Percentiles rank a stretch among this genome's conserved stretches.
Evolutionary conservation across 2,797 vertebrate species (phyloP).

Genomic region (Zenarchopterus dispar): DNA sequence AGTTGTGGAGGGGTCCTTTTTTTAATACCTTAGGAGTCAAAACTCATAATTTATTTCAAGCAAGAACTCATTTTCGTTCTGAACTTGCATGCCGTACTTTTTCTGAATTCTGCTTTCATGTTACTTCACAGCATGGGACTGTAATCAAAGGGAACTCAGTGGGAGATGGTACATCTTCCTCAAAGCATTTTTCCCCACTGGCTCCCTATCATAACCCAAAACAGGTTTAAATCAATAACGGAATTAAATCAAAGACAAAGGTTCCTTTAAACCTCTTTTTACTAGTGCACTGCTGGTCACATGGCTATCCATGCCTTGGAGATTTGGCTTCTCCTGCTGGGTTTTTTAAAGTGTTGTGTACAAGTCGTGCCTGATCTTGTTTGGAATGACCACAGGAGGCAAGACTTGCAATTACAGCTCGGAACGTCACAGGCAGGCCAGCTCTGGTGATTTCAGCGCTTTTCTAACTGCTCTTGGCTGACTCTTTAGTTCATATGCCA

Average conservation of each 20-base stretch:
- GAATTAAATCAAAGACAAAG: slow-evolving; percentile 25
- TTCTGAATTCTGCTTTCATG: slow-evolving; percentile 33
- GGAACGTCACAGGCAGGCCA: slow-evolving; percentile 8
- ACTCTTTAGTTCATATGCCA: slow-evolving; percentile 14
- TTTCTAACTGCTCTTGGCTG: slow-evolving; percentile 8
- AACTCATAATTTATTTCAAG: slow-evolving; percentile 5
- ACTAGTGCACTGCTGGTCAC: slow-evolving; percentile 5
- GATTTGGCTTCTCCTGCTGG: slow-evolving; percentile 32
- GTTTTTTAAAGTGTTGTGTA: slow-evolving; percentile 25
- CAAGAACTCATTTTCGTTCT: slow-evolving; percentile 17
- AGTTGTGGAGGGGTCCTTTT: too few relatives aligned
- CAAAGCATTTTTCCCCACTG: slow-evolving; percentile 24
- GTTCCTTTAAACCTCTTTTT: slow-evolving; percentile 22
- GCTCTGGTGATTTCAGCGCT: slow-evolving; percentile 12
- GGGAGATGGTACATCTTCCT: slow-evolving; percentile 20
- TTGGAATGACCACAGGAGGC: slow-evolving; percentile 25
- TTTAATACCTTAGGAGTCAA: background rate
- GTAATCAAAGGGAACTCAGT: slow-evolving; percentile 40
- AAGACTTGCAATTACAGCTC: slow-evolving; percentile 27
- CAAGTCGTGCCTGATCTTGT: slow-evolving; percentile 30
- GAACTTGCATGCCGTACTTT: slow-evolving; percentile 2
- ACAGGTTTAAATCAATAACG: slow-evolving; percentile 22
- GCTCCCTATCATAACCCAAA: slow-evolving; percentile 9
- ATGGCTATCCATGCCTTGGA: slow-evolving; percentile 20
- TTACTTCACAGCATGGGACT: slow-evolving; percentile 25